phyloP scores from a whole-genome alignment of 1,140 invertebrate genomes.

The Papilio polytes region DNA sequence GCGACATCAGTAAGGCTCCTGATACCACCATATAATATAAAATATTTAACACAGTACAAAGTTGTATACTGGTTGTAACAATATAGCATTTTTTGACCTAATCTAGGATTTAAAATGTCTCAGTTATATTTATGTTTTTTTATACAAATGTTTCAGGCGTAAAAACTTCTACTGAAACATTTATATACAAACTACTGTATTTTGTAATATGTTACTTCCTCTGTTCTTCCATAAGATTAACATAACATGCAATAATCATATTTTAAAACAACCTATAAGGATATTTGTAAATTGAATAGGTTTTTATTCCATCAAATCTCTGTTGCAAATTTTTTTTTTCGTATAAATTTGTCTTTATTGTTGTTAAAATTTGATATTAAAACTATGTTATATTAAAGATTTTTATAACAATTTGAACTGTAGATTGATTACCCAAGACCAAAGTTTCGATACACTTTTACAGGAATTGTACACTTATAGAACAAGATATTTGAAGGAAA shows the following conservation, averaged over 20 bases:
- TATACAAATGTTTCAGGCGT: background rate
- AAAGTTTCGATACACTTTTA: background rate
- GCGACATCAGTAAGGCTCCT: background rate
- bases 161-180: background rate
- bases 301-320: too few species aligned
- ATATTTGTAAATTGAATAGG: background rate
- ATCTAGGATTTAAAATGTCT: background rate
- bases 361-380: background rate
- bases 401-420: background rate
- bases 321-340: too few species aligned
- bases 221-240: constrained; percentile 5
- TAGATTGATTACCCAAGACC: background rate
- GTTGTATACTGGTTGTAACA: constrained; percentile 12
- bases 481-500: background rate
- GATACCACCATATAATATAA: background rate
- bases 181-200: background rate
- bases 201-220: background rate
- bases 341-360: too few species aligned
- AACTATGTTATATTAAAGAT: background rate
- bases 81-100: background rate
- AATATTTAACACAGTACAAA: background rate
- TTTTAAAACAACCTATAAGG: background rate
- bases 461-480: background rate
- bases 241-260: background rate
- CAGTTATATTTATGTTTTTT: background rate